Evolutionary conservation across 2,888 invertebrate species (phyloP), one percentile per base, ranked within the genome.

Genomic region (Tetrapedia diversipes): DNA sequence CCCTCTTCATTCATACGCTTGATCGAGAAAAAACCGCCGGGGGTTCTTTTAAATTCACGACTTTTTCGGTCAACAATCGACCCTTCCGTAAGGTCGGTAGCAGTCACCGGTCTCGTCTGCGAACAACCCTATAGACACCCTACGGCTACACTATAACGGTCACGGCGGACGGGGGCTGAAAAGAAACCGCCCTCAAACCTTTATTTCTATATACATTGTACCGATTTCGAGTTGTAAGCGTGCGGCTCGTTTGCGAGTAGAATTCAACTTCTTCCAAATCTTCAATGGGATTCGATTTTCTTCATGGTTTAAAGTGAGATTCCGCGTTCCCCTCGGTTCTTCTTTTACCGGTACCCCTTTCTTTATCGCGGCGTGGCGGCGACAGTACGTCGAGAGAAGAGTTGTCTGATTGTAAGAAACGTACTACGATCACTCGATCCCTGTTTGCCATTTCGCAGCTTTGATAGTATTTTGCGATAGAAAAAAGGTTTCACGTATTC

Each of bases 61-160:
- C 91, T 91, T 91, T 84, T 91, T 91, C 90, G 91, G 91, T 91
- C 91, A 91, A 91, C 91, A 90, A 91, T 91, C 91, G 91, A 91
- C 91, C 90, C 90, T 91, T 90, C 90, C 90, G 89, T 88, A 87
- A 87, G 86, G 83, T 86, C 82, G 87, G 84, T 88, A 83, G 86
- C 86, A 82, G n/a, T n/a, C 80, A 72, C 68, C 69, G 72, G 77
- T 59, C 77, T 77, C 84, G 84, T 83, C 81, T 78, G 78, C 82
- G 86, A 86, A 87, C 88, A 88, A 86, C 84, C 84, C 84, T 83
- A 83, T 84, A 84, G 88, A 87, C 87, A 86, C 89, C 90, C 90
- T 82, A 80, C 82, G 89, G 90, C 89, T 87, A 88, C 78, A 86
- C 86, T 88, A 89, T 90, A 90, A 90, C 90, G 90, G 90, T 83